phyloP scores from a whole-genome alignment of 2,113 vertebrate genomes.

The Sorex araneus region DNA sequence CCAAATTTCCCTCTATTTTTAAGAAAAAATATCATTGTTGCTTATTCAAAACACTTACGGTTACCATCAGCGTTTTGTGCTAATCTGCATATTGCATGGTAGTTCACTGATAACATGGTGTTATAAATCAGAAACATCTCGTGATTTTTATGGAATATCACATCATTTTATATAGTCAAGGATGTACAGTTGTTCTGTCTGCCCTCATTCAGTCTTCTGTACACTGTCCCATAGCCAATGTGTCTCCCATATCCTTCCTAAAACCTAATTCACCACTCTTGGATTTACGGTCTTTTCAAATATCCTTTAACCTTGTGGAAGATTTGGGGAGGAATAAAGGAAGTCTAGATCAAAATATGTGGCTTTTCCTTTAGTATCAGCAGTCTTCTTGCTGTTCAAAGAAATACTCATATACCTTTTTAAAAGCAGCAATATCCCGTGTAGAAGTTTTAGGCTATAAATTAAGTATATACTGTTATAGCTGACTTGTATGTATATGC shows the following conservation, averaged over 20 bases:
- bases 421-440: not conserved
- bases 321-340: not conserved
- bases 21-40: conserved; percentile 8
- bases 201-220: too few relatives aligned
- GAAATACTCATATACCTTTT: not conserved
- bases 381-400: not conserved
- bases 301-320: not conserved
- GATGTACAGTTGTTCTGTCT: too few relatives aligned
- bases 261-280: not conserved
- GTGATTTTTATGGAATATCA: not conserved
- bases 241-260: not conserved
- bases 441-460: not conserved
- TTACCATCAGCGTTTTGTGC: not conserved
- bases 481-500: not conserved
- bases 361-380: conserved; percentile 1
- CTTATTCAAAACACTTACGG: not conserved
- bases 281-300: conserved; percentile 19
- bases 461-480: not conserved
- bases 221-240: not conserved
- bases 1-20: not conserved
- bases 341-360: not conserved
- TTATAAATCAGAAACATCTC: not conserved
- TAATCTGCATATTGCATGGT: conserved; percentile 1
- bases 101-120: not conserved
- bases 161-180: not conserved